Conservation (phyloP, 1,140 invertebrate species). For the Euglossa dilemma region DNA sequence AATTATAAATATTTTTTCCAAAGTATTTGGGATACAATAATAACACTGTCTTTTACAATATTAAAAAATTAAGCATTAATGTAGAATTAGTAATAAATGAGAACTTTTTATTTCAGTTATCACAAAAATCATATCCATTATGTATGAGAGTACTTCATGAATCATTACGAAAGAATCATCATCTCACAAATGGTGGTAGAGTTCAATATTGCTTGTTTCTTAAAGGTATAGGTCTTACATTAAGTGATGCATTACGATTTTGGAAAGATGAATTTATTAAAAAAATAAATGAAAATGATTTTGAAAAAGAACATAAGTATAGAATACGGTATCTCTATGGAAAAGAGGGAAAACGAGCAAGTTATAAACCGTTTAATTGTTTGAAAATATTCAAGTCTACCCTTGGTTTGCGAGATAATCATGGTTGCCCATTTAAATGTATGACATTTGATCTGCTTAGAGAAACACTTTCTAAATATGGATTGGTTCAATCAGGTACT, state of each 20-base stretch:
- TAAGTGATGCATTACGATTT: slow-evolving; percentile 93
- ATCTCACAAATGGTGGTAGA: slow-evolving; percentile 94
- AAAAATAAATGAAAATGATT: slow-evolving; percentile 87
- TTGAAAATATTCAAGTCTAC: slow-evolving; percentile 93
- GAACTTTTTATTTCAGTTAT: slow-evolving; percentile 77
- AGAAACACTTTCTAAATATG: slow-evolving; percentile 87
- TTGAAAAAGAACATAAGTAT: slow-evolving; percentile 96
- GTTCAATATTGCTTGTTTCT: slow-evolving; percentile 96
- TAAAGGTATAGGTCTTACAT: slow-evolving; percentile 94
- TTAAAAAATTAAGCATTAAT: neutral
- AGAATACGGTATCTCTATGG: slow-evolving; percentile 96
- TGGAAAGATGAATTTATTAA: slow-evolving; percentile 96
- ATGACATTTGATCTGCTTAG: slow-evolving; percentile 87
- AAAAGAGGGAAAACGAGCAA: slow-evolving; percentile 94
- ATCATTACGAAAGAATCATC: slow-evolving; percentile 89
- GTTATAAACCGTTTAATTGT: slow-evolving; percentile 96
- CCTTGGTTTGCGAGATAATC: slow-evolving; percentile 91
- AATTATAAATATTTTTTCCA: slow-evolving; percentile 8
- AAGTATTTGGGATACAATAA: neutral
- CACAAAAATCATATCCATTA: slow-evolving; percentile 93
- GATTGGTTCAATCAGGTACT: slow-evolving; percentile 83
- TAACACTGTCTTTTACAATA: neutral
- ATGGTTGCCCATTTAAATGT: slow-evolving; percentile 97
- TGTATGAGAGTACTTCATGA: slow-evolving; percentile 97
- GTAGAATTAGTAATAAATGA: neutral